These are phyloP conservation scores for Xyliphius kryptos DNA, from an alignment of 2,113 vertebrate genomes.

Conservation along the genomic window DNA sequence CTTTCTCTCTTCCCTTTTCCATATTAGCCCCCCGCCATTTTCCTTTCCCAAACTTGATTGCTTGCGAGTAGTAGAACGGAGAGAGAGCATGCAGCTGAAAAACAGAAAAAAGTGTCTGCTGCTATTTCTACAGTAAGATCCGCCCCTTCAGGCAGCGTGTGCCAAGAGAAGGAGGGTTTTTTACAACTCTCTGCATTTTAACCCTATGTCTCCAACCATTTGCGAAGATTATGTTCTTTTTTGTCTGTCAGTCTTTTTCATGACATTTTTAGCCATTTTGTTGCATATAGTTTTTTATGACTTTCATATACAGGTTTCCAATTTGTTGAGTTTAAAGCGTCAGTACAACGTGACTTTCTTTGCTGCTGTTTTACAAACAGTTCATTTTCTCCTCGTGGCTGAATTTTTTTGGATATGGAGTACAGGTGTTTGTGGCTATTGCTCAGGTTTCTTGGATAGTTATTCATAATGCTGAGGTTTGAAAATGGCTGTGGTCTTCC, in stretches of 20 bases:
- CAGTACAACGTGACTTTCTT: too few relatives aligned
- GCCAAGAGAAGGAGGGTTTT: constrained; percentile 77
- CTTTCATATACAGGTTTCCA: constrained; percentile 1
- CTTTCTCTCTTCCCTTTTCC: too few relatives aligned
- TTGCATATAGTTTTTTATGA: not conserved
- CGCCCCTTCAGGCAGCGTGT: constrained; percentile 75
- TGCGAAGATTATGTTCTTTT: too few relatives aligned
- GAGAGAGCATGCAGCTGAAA: constrained; percentile 40
- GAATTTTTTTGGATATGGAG: constrained; percentile 15
- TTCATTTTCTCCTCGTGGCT: not conserved
- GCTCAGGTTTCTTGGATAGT: constrained; percentile 27
- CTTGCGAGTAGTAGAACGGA: constrained; percentile 55
- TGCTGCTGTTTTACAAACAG: not conserved
- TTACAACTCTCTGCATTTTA: constrained; percentile 70
- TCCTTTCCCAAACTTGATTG: constrained; percentile 65
- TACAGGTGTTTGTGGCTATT: constrained; percentile 26
- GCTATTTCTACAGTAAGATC: constrained; percentile 79
- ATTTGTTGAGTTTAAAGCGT: too few relatives aligned
- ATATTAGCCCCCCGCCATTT: constrained; percentile 39
- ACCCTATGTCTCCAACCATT: constrained; percentile 64
- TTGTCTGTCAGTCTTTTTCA: not conserved
- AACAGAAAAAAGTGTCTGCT: constrained; percentile 58
- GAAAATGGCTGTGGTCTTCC: constrained; percentile 41
- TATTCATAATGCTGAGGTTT: constrained; percentile 37
- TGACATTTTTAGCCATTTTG: not conserved